These are phyloP conservation scores for Liolophura sinensis DNA, from an alignment of 1,140 invertebrate species.

Conservation along the genomic window DNA sequence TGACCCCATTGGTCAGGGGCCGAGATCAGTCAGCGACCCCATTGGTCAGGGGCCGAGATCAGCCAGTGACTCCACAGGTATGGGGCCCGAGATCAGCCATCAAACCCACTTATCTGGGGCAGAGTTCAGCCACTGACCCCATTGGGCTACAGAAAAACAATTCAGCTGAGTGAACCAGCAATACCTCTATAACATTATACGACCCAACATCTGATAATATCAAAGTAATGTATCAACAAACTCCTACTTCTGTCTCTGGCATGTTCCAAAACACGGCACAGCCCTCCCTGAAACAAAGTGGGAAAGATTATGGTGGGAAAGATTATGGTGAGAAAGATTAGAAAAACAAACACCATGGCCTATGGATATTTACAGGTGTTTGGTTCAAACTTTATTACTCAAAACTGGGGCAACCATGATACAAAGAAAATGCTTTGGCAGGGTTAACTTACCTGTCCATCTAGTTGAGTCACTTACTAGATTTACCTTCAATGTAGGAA, in stretches of 20 bases:
- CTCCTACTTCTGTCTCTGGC: slow-evolving; percentile 71
- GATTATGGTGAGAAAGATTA: slow-evolving; percentile 5
- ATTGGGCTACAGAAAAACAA: background rate
- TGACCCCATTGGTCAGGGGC: background rate
- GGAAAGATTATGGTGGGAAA: background rate
- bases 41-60: too few relatives aligned
- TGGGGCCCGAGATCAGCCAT: background rate
- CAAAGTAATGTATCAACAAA: background rate
- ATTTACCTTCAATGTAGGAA: too few relatives aligned
- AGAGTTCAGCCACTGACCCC: background rate
- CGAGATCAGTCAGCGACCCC: background rate
- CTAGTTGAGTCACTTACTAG: too few relatives aligned
- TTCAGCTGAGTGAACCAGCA: background rate
- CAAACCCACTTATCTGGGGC: background rate
- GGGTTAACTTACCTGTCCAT: too few relatives aligned
- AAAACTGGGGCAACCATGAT: background rate
- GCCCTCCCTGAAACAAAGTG: slow-evolving; percentile 70
- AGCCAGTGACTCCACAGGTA: background rate
- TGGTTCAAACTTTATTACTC: background rate
- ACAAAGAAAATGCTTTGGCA: background rate
- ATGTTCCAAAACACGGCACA: slow-evolving; percentile 93
- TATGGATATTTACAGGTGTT: background rate
- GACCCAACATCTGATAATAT: background rate
- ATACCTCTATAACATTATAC: background rate
- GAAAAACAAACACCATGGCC: slow-evolving; percentile 3